phyloP scores from a whole-genome alignment of 1,140 invertebrate species.

The Fopius arisanus region DNA sequence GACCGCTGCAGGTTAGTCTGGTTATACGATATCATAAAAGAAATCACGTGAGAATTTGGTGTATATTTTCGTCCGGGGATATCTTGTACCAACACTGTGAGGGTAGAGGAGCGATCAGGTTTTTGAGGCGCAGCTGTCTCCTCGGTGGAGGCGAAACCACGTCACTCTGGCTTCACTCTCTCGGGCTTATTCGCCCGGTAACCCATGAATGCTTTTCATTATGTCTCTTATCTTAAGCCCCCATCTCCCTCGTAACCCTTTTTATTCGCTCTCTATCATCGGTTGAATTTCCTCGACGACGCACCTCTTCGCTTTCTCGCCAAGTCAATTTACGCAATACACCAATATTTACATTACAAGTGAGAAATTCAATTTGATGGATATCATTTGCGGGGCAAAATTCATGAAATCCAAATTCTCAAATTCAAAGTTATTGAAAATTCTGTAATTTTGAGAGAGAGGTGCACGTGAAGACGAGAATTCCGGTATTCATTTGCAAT shows the following conservation, averaged over 20 bases:
- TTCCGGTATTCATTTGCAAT: too few relatives aligned
- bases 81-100: constrained; percentile 28
- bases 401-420: too few relatives aligned
- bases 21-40: constrained; percentile 62
- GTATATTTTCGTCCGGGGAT: not conserved
- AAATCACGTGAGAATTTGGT: constrained; percentile 51
- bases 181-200: constrained; percentile 44
- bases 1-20: constrained; percentile 44
- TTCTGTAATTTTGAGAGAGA: too few relatives aligned
- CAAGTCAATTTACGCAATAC: too few relatives aligned
- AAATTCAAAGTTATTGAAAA: too few relatives aligned
- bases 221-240: constrained; percentile 56
- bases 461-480: too few relatives aligned
- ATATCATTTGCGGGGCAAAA: too few relatives aligned
- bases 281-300: too few relatives aligned
- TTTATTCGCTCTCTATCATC: not conserved
- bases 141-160: constrained; percentile 46
- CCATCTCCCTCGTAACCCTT: constrained; percentile 41
- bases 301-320: too few relatives aligned
- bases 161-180: constrained; percentile 60
- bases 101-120: constrained; percentile 37
- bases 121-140: constrained; percentile 10
- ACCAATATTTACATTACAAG: too few relatives aligned
- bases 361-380: too few relatives aligned
- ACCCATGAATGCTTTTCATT: constrained; percentile 62